A percentile compares a stretch with the other conserved stretches of the same genome.
Evolutionary conservation across 23 tunicate species (phyloP).

Genomic region (Pegea sp.): DNA sequence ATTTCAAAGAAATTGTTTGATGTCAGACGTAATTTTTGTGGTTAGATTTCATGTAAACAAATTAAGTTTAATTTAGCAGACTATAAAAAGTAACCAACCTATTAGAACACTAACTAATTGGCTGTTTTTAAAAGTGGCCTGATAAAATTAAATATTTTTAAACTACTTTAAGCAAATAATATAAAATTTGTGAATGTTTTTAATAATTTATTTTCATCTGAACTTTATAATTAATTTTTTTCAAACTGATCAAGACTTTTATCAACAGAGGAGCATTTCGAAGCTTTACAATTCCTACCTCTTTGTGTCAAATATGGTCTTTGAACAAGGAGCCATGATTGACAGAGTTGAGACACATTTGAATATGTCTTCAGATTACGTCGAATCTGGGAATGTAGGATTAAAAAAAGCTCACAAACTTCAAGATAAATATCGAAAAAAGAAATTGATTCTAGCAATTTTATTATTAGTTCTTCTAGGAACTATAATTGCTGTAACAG

Average conservation of each 20-base stretch:
- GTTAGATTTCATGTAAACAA: no score
- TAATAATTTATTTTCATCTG: neutral
- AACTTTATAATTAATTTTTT: neutral
- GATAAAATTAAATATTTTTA: no score
- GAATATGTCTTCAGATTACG: slow-evolving; percentile 35
- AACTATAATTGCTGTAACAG: slow-evolving; percentile 27
- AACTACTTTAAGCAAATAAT: no score
- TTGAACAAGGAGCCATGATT: slow-evolving; percentile 64
- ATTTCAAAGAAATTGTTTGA: no score
- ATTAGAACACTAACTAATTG: no score
- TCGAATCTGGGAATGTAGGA: slow-evolving; percentile 26
- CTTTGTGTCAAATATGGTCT: slow-evolving; percentile 37
- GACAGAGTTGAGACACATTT: slow-evolving; percentile 54
- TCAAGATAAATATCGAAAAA: slow-evolving; percentile 65
- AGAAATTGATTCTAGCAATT: slow-evolving; percentile 23
- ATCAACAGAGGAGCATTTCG: slow-evolving; percentile 23
- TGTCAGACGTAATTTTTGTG: no score
- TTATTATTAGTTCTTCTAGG: slow-evolving; percentile 10
- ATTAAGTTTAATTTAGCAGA: no score
- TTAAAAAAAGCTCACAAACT: slow-evolving; percentile 55
- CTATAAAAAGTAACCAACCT: no score
- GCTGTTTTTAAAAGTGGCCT: neutral
- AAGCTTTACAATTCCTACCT: slow-evolving; percentile 49
- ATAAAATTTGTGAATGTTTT: no score
- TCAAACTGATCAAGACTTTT: neutral